Conservation (phyloP, 1,140 invertebrate genomes). For the Drosophila nasuta region DNA sequence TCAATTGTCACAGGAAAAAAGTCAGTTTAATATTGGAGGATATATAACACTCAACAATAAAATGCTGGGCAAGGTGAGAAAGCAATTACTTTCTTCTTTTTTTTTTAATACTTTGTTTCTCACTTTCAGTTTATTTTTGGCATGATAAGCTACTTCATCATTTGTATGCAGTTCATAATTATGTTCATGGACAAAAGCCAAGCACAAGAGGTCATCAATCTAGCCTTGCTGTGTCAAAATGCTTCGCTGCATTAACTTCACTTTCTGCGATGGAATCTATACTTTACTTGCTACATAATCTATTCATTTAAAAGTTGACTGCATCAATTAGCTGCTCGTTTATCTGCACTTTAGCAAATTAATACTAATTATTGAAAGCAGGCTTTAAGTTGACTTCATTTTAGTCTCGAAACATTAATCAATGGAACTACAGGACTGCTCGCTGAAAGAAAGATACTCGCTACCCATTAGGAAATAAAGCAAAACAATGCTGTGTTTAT, state of each 20-base stretch:
- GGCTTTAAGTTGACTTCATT: not conserved
- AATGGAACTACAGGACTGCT: constrained; percentile 11
- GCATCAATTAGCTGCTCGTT: not conserved
- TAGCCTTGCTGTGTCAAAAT: constrained; percentile 3
- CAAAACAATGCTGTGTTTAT: no score
- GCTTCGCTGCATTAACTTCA: not conserved
- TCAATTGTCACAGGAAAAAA: constrained; percentile 36
- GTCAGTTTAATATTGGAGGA: constrained; percentile 32
- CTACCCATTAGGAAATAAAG: no score
- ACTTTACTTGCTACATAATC: not conserved
- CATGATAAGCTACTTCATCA: constrained; percentile 32
- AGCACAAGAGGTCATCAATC: not conserved
- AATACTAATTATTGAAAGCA: not conserved
- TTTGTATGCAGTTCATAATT: constrained; percentile 37
- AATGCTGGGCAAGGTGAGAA: constrained; percentile 23
- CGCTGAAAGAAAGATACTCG: not conserved
- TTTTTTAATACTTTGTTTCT: not conserved
- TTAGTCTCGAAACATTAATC: constrained; percentile 11
- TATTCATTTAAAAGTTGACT: not conserved
- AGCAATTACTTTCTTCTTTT: not conserved
- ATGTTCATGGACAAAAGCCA: not conserved
- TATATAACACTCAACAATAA: constrained; percentile 31
- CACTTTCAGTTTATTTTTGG: constrained; percentile 29
- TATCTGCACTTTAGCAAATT: constrained; percentile 11
- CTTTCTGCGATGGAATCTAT: no score